Conservation (phyloP, 2,113 vertebrate species). For the Pitta sordida region DNA sequence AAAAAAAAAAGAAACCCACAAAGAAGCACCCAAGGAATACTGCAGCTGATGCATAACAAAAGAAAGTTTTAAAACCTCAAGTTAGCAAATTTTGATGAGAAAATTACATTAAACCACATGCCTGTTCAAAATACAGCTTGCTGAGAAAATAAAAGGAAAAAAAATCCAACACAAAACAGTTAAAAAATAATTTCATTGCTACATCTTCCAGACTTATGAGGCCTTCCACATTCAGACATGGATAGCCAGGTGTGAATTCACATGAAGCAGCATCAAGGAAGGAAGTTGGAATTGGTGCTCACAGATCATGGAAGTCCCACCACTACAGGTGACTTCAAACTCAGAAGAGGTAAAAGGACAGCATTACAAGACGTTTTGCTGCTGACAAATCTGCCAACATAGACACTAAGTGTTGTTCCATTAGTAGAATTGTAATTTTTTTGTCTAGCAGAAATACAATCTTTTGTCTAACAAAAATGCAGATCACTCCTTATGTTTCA, state of each 20-base stretch:
- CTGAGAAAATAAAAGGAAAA: neutral
- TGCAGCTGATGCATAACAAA: neutral
- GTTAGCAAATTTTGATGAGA: neutral
- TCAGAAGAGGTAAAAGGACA: neutral
- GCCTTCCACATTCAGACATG: neutral
- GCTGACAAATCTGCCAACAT: neutral
- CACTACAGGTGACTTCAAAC: neutral
- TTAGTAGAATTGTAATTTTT: neutral
- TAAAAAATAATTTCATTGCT: neutral
- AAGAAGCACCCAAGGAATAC: neutral
- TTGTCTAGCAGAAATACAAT: neutral
- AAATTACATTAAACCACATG: neutral
- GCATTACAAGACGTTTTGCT: neutral
- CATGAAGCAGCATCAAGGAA: neutral
- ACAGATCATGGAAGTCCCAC: neutral
- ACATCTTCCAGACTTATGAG: neutral
- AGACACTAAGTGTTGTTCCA: neutral
- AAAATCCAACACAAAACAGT: neutral
- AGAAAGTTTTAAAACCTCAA: neutral
- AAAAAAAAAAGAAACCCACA: neutral
- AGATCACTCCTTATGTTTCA: neutral
- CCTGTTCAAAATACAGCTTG: neutral
- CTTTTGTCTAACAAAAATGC: neutral
- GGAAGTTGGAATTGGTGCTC: neutral
- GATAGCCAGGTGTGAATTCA: neutral